Conservation (phyloP, 1,140 invertebrate species). For the Cyclina sinensis region DNA sequence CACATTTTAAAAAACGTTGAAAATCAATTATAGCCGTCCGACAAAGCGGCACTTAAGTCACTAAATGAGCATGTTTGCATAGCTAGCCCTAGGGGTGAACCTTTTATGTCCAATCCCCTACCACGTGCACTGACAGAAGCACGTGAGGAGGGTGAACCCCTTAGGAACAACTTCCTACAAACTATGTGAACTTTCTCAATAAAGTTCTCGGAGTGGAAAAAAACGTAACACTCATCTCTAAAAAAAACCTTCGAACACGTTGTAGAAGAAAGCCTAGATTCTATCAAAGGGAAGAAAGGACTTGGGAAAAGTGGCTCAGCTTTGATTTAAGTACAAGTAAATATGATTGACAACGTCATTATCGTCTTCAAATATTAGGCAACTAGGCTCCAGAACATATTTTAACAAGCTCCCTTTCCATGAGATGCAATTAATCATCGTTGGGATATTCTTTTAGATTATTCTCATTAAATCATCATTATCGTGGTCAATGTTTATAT, state of each 20-base stretch:
- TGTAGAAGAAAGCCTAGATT: neutral
- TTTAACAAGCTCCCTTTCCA: neutral
- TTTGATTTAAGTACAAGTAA: neutral
- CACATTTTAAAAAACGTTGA: slow-evolving; percentile 17
- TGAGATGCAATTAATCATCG: neutral
- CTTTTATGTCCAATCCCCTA: slow-evolving; percentile 15
- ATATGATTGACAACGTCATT: neutral
- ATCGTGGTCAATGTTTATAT: slow-evolving; percentile 9
- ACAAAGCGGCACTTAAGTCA: neutral
- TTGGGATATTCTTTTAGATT: neutral
- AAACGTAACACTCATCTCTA: no score
- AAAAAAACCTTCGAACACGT: no score
- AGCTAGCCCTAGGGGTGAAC: neutral
- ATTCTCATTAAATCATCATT: slow-evolving; percentile 2
- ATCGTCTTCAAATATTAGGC: neutral
- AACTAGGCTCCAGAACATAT: neutral
- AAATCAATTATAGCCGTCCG: neutral
- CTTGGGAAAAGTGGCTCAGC: neutral
- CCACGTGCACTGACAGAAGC: slow-evolving; percentile 17
- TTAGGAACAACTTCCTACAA: slow-evolving; percentile 12
- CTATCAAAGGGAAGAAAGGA: neutral
- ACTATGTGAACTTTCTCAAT: no score
- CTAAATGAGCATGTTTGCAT: slow-evolving; percentile 21
- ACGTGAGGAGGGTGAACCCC: slow-evolving; percentile 13
- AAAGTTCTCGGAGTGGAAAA: no score